Percentiles rank a stretch among this genome's conserved stretches.
Evolutionary conservation across 2,797 vertebrate species (phyloP).

Genomic region (Somateria mollissima): DNA sequence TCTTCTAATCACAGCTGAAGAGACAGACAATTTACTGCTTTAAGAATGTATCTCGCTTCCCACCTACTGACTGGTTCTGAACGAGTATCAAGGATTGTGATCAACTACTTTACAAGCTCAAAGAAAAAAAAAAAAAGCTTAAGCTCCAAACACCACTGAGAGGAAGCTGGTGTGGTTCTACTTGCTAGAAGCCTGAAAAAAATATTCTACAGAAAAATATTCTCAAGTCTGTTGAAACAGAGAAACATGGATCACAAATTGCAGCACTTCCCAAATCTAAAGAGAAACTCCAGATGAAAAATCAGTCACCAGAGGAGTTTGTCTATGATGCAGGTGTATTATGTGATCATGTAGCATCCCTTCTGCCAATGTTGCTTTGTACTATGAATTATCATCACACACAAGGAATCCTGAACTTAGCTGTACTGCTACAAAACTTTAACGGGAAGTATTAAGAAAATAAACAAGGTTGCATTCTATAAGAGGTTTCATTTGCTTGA

Average conservation of each 20-base stretch:
- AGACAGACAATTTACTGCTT: neutral
- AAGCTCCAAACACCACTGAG: neutral
- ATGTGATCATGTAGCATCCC: neutral
- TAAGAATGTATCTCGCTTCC: neutral
- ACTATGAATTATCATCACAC: neutral
- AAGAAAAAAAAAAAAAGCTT: neutral
- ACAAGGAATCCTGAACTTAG: neutral
- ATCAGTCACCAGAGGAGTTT: neutral
- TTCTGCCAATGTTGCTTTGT: neutral
- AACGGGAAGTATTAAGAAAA: neutral
- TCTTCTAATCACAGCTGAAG: neutral
- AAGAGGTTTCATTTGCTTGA: neutral
- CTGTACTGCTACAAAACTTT: neutral
- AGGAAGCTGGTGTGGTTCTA: neutral
- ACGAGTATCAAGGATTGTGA: neutral
- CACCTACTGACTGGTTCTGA: neutral
- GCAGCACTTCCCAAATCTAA: rapidly evolving
- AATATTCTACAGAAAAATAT: neutral
- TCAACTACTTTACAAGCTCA: neutral
- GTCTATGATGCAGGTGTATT: neutral
- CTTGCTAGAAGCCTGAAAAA: neutral
- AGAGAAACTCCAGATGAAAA: neutral
- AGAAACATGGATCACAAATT: neutral
- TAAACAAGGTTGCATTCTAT: neutral
- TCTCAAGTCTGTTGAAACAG: neutral